Base-by-base conservation (phyloP, 2,113 vertebrate species). In the Puffinus mauretanicus region DNA sequence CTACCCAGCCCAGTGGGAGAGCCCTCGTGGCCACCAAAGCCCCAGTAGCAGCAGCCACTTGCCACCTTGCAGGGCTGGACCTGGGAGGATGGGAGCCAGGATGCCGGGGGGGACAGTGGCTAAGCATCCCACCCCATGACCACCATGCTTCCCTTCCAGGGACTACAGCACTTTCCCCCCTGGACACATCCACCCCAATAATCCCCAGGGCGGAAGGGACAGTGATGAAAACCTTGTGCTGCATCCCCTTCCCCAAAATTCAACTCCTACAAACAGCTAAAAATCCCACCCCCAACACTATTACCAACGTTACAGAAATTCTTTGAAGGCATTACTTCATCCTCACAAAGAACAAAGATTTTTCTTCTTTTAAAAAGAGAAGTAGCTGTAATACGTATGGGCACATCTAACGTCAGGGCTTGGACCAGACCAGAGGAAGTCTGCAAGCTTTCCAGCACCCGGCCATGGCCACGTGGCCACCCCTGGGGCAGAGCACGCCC, bases 51-150 rank as follows among this genome's bases (percentile, higher is more conserved):
- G 64, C n/a, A 34, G 72, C 18, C 57, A 1, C 47, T 79, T 2
- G 0, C 17, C 0, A 0, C 51, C 25, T 7, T 32, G 24, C 4
- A 0, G 51, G 38, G 32, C 10, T 38, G 65, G 40, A 12, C 3
- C 8, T 1, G 0, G 32, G 13, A 40, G 10, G 22, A 3, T 16
- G 15, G 16, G 38, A 58, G 34, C 71, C 29, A 5, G 52, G 22
- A 36, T 2, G 3, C 6, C 3, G 4, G 32, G 26, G 27, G 27
- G 29, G 67, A 17, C 3, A 0, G 40, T 34, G 20, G 16, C 20
- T 10, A 32, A 72, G 15, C 22, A 40, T 27, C 29, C 19, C 27
- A 30, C 24, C 4, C 20, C 32, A 5, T 4, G 6, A 5, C 24
- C 65, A 21, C 55, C 22, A 1, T 1, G 38, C 22, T 64, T 38